Conservation (phyloP, 2,113 vertebrate species). For the Merops nubicus region DNA sequence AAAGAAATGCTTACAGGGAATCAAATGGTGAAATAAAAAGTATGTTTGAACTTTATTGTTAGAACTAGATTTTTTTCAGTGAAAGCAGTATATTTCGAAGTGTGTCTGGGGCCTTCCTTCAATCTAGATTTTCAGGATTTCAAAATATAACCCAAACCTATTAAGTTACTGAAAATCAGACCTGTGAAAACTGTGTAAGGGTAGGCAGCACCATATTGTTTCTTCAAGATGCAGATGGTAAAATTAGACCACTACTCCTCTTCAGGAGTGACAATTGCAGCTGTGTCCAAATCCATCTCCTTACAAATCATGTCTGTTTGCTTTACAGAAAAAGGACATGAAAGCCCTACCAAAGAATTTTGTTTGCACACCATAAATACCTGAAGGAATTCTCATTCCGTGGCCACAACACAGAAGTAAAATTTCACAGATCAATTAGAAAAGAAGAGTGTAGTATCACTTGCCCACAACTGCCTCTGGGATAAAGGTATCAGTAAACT, state of each 20-base stretch:
- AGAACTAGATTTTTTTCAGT: neutral
- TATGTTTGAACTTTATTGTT: neutral
- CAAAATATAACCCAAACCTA: neutral
- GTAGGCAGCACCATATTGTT: neutral
- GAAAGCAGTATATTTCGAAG: neutral
- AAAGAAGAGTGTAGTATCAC: neutral
- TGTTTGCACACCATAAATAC: neutral
- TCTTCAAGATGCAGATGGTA: neutral
- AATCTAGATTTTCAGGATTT: neutral
- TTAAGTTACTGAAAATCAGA: neutral
- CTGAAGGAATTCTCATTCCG: neutral
- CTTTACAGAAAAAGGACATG: neutral
- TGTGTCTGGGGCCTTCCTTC: neutral
- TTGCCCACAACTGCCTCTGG: neutral
- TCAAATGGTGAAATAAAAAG: neutral
- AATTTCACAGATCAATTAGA: neutral
- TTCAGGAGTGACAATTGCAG: neutral
- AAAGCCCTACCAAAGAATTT: neutral
- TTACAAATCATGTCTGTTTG: neutral
- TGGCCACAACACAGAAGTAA: neutral
- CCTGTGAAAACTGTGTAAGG: neutral
- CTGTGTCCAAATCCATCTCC: neutral
- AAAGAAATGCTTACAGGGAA: neutral
- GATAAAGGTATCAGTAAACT: neutral
- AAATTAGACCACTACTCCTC: neutral